Evolutionary conservation across 2,888 invertebrate species (phyloP).

Genomic region (Antitype chi): DNA sequence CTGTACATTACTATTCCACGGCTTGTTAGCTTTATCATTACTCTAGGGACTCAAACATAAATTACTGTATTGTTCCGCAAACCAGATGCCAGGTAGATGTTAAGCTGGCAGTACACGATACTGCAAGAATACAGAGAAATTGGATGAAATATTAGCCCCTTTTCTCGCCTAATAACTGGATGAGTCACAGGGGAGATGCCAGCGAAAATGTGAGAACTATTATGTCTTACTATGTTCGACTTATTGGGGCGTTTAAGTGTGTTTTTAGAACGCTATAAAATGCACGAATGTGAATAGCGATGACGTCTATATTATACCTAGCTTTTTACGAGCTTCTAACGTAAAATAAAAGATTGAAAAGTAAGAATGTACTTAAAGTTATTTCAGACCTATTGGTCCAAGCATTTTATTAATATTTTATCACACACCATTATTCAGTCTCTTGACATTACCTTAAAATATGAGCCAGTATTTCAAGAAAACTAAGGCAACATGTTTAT

Average conservation of each 20-base stretch:
- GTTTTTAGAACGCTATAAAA: slow-evolving; percentile 15
- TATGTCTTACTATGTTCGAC: slow-evolving; percentile 12
- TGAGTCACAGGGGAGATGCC: slow-evolving; percentile 24
- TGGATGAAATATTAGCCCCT: slow-evolving; percentile 33
- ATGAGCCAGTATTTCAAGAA: slow-evolving; percentile 8
- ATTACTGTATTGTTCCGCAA: slow-evolving; percentile 79
- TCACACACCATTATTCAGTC: slow-evolving; percentile 4
- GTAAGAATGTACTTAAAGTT: not conserved
- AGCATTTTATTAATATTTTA: not conserved
- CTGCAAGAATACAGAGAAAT: slow-evolving; percentile 28
- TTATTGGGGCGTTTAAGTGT: slow-evolving; percentile 6
- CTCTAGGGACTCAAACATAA: slow-evolving; percentile 76
- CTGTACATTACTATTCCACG: slow-evolving; percentile 76
- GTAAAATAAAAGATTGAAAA: slow-evolving; percentile 7
- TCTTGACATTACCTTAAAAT: slow-evolving; percentile 14
- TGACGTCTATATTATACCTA: not conserved
- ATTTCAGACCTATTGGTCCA: not conserved
- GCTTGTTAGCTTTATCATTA: slow-evolving; percentile 82
- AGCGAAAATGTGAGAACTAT: slow-evolving; percentile 17
- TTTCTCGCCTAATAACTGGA: slow-evolving; percentile 39
- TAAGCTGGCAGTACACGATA: slow-evolving; percentile 48
- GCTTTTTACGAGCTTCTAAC: slow-evolving; percentile 1
- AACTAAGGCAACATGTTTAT: slow-evolving; percentile 1
- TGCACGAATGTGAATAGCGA: not conserved
- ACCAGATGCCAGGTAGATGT: slow-evolving; percentile 57